Evolutionary conservation across 1,140 invertebrate genomes (phyloP), one percentile per base, ranked within the genome.

Genomic region (Hyphantria cunea): DNA sequence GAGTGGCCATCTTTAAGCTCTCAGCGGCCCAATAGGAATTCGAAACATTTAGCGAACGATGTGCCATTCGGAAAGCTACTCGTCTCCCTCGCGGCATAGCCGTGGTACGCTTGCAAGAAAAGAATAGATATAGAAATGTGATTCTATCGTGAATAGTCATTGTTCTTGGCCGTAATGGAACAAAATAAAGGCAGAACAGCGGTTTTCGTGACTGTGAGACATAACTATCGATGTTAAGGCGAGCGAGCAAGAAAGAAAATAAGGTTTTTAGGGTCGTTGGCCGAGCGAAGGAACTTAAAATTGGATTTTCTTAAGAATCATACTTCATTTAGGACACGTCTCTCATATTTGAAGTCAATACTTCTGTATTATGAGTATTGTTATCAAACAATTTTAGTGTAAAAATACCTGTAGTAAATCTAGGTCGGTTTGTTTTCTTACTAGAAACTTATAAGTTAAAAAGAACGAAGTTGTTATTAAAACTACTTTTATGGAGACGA

Each of bases 111-210:
- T 10, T 50, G 80, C 53, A 61, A 66, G 80, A 86, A 66, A 75
- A 78, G 77, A 81, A 84, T 76, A 80, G 80, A 62, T 85, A 87
- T 86, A 89, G 74, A 66, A 86, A 78, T 66, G 67, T 65, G 66
- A 58, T 80, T 58, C 82, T 89, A 85, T 82, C 84, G 73, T 78
- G 72, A 80, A 86, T 85, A 86, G 80, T 90, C 84, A 90, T 90
- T 90, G 88, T 90, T 90, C 86, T 89, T 89, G 82, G 72, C 78
- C 74, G 86, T 86, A 85, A 89, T 90, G 83, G 84, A 86, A 86
- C 88, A 88, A 88, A 89, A 89, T 90, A 89, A 89, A 89, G 87
- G 86, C 83, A 87, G 82, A 87, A 78, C 84, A 89, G 88, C 86
- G 86, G 88, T 89, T 86, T 89, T 90, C 86, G 88, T 90, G 88